phyloP scores from a whole-genome alignment of 2,888 invertebrate species.

The Eumerus sabulonum region DNA sequence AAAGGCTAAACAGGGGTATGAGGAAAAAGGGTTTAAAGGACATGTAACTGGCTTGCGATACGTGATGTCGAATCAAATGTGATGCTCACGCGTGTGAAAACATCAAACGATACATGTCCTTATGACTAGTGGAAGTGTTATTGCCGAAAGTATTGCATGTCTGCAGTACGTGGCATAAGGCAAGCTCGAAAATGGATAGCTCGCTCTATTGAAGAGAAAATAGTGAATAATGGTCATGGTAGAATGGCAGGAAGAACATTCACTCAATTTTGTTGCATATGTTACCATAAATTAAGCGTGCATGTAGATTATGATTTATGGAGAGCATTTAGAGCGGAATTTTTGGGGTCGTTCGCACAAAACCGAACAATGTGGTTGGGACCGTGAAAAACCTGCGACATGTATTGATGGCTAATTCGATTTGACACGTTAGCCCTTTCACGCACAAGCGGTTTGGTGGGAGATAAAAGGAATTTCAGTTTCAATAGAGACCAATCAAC shows the following conservation, averaged over 20 bases:
- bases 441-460: too few species aligned
- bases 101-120: constrained; percentile 72
- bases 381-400: too few species aligned
- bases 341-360: background rate
- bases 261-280: constrained; percentile 59
- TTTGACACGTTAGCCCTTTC: too few species aligned
- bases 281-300: constrained; percentile 58
- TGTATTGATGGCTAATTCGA: too few species aligned
- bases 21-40: constrained; percentile 61
- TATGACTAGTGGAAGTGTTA: constrained; percentile 36
- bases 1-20: too few species aligned
- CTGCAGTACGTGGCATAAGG: background rate
- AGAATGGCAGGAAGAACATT: constrained; percentile 27
- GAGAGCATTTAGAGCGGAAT: constrained; percentile 15
- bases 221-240: constrained; percentile 35
- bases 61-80: constrained; percentile 78
- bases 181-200: constrained; percentile 38
- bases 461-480: too few species aligned
- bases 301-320: constrained; percentile 49
- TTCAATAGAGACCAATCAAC: too few species aligned
- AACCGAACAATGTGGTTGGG: too few species aligned
- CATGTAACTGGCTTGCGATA: constrained; percentile 72
- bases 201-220: constrained; percentile 32
- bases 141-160: constrained; percentile 16
- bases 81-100: constrained; percentile 79